Conservation (phyloP, 2,113 vertebrate genomes). For the Crotalus viridis region DNA sequence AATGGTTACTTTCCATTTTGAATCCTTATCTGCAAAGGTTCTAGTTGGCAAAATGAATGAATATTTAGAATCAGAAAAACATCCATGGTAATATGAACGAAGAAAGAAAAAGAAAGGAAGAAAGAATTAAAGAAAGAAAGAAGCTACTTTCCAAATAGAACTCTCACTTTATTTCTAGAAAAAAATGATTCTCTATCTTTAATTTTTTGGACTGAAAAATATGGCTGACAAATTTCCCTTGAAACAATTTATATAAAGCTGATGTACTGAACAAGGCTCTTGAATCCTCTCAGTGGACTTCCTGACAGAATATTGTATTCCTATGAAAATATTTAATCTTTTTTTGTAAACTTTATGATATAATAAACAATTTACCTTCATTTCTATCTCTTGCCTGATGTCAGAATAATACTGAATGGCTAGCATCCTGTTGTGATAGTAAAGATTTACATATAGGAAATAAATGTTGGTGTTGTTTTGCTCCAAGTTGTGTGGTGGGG, state of each 20-base stretch:
- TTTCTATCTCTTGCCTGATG: slow-evolving; percentile 20
- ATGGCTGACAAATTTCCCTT: slow-evolving; percentile 14
- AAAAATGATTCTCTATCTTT: slow-evolving; percentile 33
- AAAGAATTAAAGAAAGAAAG: slow-evolving; percentile 6
- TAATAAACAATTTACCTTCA: slow-evolving; percentile 7
- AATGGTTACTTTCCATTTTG: neutral
- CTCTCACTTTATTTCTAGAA: slow-evolving; percentile 31
- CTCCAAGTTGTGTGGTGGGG: slow-evolving; percentile 1
- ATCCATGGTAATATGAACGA: neutral
- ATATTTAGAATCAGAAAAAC: slow-evolving; percentile 8
- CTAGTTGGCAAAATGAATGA: neutral
- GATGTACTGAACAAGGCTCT: neutral
- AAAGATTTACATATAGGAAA: slow-evolving; percentile 18
- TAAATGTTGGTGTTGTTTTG: slow-evolving; percentile 17
- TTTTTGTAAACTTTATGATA: neutral
- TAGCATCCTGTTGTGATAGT: slow-evolving; percentile 17
- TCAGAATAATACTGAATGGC: slow-evolving; percentile 1
- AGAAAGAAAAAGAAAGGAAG: neutral
- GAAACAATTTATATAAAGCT: slow-evolving; percentile 29
- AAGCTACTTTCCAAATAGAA: slow-evolving; percentile 8
- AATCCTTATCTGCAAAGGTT: neutral
- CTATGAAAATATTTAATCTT: neutral
- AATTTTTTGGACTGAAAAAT: slow-evolving; percentile 26
- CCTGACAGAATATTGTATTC: neutral
- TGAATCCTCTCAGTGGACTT: neutral